Base-by-base conservation (phyloP, 2,113 vertebrate species). In the Leiothrix lutea region DNA sequence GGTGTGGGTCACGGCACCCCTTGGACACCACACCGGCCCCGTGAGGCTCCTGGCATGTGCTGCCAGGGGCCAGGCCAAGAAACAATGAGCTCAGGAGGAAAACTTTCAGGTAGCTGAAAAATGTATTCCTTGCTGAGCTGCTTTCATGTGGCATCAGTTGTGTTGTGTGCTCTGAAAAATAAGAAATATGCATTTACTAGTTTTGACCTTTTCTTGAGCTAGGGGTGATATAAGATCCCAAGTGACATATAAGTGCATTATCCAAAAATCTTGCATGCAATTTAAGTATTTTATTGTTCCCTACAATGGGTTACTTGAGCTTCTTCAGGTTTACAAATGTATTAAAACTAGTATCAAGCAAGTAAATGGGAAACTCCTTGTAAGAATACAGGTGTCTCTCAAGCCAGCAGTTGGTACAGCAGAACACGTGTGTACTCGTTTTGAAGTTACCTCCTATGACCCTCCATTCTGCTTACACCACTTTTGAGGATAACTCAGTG, bases 401-500 rank as follows among this genome's bases (percentile, higher is more conserved):
- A 29, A 44, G 29, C 47, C 36, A 17, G 20, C 13, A 48, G 48
- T 21, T 54, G 29, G 36, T 77, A 64, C 11, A 50, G 29, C 36
- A 89, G 26, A 80, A 56, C 12, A 48, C 2, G 18, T 17, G 28
- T 64, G 65, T 38, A 40, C 22, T 77, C 57, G 23, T 64, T 89
- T 54, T 53, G 72, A 69, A 81, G 33, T 29, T 89, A 67, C 72
- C 35, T n/a, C 33, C 56, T 71, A 20, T 54, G 42, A 45, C 82
- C 24, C 29, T 71, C 40, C 61, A n/a, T 8, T 42, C 44, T 78
- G 54, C 71, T 79, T 47, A 60, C 29, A 61, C 23, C 61, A 40
- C 45, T 84, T 90, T 57, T 66, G 82, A 90, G 79, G 89, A 38
- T 72, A 81, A 80, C 53, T 95, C 60, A 25, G 40, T 44, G 25